These are phyloP conservation scores for Sminthurinus aureus DNA, from an alignment of 2,888 invertebrate species.

Conservation along the genomic window DNA sequence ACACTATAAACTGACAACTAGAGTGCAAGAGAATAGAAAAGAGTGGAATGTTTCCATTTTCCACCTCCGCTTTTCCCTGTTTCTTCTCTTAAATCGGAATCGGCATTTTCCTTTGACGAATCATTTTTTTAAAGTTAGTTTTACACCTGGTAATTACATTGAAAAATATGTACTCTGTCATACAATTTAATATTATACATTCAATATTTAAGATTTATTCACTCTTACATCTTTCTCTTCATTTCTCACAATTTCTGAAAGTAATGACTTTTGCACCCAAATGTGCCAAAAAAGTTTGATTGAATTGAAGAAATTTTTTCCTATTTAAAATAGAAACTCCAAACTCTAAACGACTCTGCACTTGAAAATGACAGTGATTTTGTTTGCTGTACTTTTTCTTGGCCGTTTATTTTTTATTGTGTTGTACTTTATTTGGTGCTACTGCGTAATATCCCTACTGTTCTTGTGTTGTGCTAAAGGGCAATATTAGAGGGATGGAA, in stretches of 20 bases:
- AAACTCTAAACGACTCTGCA: too few species aligned
- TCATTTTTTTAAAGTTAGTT: background rate
- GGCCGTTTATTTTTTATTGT: too few species aligned
- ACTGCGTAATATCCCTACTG: too few species aligned
- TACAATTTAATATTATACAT: background rate
- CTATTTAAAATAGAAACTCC: too few species aligned
- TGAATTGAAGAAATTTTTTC: too few species aligned
- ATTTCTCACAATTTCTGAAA: too few species aligned
- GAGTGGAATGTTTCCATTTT: constrained; percentile 36
- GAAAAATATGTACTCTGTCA: background rate
- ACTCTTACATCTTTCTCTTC: background rate
- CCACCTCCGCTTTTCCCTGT: background rate
- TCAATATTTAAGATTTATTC: background rate
- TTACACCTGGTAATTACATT: background rate
- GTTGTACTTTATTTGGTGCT: too few species aligned
- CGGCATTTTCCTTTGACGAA: background rate
- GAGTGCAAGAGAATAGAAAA: constrained; percentile 22
- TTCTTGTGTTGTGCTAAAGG: background rate
- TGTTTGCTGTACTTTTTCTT: too few species aligned
- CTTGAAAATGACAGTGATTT: too few species aligned
- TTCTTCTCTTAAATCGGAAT: background rate
- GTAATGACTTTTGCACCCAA: too few species aligned
- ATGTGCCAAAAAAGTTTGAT: too few species aligned
- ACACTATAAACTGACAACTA: too few species aligned
- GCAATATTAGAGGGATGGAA: background rate